Percentiles rank a stretch among this genome's conserved stretches.
phyloP scores from a whole-genome alignment of 2,797 vertebrate genomes.

The Hipposideros larvatus region DNA sequence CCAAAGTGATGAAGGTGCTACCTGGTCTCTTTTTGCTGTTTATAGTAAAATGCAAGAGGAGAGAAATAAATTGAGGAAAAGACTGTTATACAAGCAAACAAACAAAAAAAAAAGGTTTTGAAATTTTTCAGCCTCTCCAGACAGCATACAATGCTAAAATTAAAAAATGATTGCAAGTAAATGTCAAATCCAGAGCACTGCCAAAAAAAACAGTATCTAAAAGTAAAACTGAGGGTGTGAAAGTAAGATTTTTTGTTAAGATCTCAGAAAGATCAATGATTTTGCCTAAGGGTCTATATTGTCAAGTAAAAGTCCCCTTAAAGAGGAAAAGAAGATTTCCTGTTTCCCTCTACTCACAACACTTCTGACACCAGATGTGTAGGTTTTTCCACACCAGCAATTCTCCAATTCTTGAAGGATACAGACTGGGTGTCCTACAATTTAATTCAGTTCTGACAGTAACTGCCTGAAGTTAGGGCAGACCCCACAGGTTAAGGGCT shows the following conservation, averaged over 20 bases:
- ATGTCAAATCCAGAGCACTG: not conserved
- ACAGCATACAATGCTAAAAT: not conserved
- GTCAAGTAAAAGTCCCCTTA: not conserved
- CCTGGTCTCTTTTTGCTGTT: not conserved
- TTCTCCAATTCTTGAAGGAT: not conserved
- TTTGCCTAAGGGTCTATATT: not conserved
- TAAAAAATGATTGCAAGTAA: conserved; percentile 36
- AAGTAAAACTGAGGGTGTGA: not conserved
- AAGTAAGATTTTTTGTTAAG: conserved; percentile 27
- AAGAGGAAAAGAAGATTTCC: not conserved
- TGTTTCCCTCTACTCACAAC: not conserved
- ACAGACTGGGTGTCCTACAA: not conserved
- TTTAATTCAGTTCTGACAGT: not conserved
- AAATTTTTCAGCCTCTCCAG: conserved; percentile 9
- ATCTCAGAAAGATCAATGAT: not conserved
- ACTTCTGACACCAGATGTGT: not conserved
- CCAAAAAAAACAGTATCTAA: conserved; percentile 6
- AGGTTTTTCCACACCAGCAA: not conserved
- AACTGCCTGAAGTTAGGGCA: not conserved
- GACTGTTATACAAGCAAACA: not conserved
- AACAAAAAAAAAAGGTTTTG: not conserved
- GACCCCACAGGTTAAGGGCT: not conserved
- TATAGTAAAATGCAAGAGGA: not conserved
- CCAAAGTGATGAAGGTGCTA: not conserved
- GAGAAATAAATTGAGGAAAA: not conserved